Base-by-base conservation (phyloP, 2,113 vertebrate species). In the Tylochromis polylepis region DNA sequence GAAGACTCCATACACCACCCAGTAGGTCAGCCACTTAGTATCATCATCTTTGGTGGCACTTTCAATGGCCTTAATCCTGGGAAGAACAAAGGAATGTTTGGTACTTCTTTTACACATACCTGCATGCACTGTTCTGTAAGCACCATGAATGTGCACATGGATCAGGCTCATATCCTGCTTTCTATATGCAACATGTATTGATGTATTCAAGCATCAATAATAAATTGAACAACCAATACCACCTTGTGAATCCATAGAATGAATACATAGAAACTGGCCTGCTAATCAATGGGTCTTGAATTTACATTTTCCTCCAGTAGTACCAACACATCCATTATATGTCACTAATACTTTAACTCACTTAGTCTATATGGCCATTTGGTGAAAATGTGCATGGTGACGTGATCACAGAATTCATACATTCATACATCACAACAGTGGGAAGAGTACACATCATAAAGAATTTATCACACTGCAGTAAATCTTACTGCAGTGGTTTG, bases 21-120 rank as follows among this genome's bases (percentile, higher is more conserved):
- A 99, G 95, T 99, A 99, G 38, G 97, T 99, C 93, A 99, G 97
- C 99, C 99, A 99, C 88, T 99, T 98, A 1, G 98, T 99, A 72
- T 99, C 99, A 6, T 99, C 98, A 0, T 99, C 98, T 96, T 99
- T 99, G 87, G 96, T 97, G n/a, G 96, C 95, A 85, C 98, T 99
- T 96, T 99, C 99, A 75, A 99, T 99, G 56, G 99, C 99, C 94
- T 99, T 99, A 87, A 99, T 98, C 89, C 99, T 99, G 96, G 18
- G 94, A 94, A 90, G 38, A 72, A 90, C 79, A 86, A 87, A 9
- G 24, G 65, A 11, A 59, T 67, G 20, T 43, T 31, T 56, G 27
- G 43, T 31, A 27, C 43, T 49, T 49, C 67, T 49, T 49, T 49
- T 75, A 49, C 41, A 49, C 24, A 0, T 49, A 75, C 43, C 24